Evolutionary conservation across 2,113 vertebrate species (phyloP).

Genomic region (Archocentrus centrarchus): DNA sequence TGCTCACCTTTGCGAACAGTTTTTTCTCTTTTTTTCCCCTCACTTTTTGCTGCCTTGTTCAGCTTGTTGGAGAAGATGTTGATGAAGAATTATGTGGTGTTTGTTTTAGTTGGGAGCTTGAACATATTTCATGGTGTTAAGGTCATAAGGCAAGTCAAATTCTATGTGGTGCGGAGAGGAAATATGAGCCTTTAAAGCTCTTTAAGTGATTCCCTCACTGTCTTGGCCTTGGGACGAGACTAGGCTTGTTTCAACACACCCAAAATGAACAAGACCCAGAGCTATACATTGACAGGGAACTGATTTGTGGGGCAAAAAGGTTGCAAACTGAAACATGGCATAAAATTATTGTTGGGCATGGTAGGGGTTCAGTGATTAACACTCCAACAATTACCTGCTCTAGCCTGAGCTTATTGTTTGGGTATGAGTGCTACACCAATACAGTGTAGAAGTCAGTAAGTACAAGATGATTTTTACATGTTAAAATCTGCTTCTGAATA

Average conservation of each 20-base stretch:
- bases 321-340: constrained; percentile 23
- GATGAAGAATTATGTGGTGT: constrained; percentile 82
- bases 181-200: constrained; percentile 78
- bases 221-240: constrained; percentile 63
- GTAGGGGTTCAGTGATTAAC: constrained; percentile 4
- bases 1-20: not conserved
- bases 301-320: constrained; percentile 63
- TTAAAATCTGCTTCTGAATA: constrained; percentile 34
- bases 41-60: constrained; percentile 32
- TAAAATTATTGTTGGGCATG: not conserved
- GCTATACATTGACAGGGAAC: constrained; percentile 34
- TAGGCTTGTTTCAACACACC: constrained; percentile 76
- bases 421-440: not conserved
- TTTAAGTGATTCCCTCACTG: constrained; percentile 75
- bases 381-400: constrained; percentile 22
- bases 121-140: constrained; percentile 77
- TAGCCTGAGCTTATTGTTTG: constrained; percentile 9
- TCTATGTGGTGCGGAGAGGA: constrained; percentile 68
- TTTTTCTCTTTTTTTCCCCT: constrained; percentile 6
- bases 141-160: constrained; percentile 70
- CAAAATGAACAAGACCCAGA: constrained; percentile 35
- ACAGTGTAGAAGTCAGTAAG: not conserved
- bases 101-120: constrained; percentile 80
- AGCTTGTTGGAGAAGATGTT: constrained; percentile 64
- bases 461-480: constrained; percentile 19